Evolutionary conservation across 1,140 invertebrate species (phyloP), one percentile per base, ranked within the genome.

Genomic region (Pinna nobilis): DNA sequence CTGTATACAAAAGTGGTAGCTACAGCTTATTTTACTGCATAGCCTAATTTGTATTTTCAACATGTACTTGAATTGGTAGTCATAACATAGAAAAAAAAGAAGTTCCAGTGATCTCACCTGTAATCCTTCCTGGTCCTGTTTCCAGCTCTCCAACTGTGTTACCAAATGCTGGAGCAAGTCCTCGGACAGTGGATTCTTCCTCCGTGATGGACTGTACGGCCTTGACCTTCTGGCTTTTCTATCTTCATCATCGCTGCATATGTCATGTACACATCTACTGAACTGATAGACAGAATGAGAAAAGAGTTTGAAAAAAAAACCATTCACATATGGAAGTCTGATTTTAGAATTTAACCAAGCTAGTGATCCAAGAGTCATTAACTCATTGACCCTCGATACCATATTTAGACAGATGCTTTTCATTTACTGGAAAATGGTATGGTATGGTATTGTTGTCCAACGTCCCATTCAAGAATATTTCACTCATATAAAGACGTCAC

Each of bases 131-230:
- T 81, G 74, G 65, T 84, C 82, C 47, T 80, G 65, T 50, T 76
- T 79, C 82, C 82, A 84, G 55, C 64, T 74, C 30, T 81, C 75
- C 20, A 81, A 49, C 3, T 76, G 67, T 30, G 72, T 64, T 25
- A 82, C 50, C 20, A 66, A 67, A 25, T 78, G 50, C 15, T 77
- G 70, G 35, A 79, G 33, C 15, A 28, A 41, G 37, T 66, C 69
- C 18, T 78, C 77, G 44, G 67, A 61, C 39, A 77, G 59, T 3
- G 37, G 11, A 51, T 53, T 41, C 25, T 75, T 75, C 41, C 59
- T 63, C 28, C 67, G 28, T 4, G 73, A 70, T 39, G 73, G 73
- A 70, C 73, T 75, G n/a, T 44, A 51, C 30, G 67, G 59, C n/a
- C n/a, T n/a, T n/a, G n/a, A n/a, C n/a, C n/a, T n/a, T 63, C 66